Conservation (phyloP, 64 coral and sea anemone genomes). For the Porites australiensis region DNA sequence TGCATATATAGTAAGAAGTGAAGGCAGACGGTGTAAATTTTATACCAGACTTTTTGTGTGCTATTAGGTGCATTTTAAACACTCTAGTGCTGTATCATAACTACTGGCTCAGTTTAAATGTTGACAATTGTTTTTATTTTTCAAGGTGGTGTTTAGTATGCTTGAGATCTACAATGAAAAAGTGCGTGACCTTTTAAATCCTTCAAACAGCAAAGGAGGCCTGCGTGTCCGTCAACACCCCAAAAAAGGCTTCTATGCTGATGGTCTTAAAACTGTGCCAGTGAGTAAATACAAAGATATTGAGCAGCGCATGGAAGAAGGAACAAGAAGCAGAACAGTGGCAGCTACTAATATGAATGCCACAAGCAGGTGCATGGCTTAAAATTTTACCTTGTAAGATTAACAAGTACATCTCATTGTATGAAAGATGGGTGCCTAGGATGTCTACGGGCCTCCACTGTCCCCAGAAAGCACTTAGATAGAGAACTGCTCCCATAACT, state of each 20-base stretch:
- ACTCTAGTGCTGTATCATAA: no score
- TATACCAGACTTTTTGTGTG: no score
- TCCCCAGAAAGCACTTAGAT: no score
- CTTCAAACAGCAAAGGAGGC: constrained; percentile 76
- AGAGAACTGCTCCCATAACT: no score
- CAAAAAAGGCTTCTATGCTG: constrained; percentile 90
- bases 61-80: no score
- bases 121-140: background rate
- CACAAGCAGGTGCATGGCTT: constrained; percentile 80
- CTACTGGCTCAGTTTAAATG: no score
- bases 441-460: no score
- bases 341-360: constrained; percentile 95
- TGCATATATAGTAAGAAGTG: no score
- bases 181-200: constrained; percentile 88
- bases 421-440: no score
- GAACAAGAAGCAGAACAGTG: constrained; percentile 86
- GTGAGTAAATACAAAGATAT: constrained; percentile 81
- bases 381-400: background rate
- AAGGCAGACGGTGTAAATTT: no score
- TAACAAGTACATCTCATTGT: no score
- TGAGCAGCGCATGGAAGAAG: constrained; percentile 86
- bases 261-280: constrained; percentile 68
- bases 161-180: constrained; percentile 98
- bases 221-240: constrained; percentile 86
- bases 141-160: constrained; percentile 95